These are phyloP conservation scores for Myripristis jacobus DNA, from an alignment of 2,797 vertebrate genomes.

Conservation along the genomic window DNA sequence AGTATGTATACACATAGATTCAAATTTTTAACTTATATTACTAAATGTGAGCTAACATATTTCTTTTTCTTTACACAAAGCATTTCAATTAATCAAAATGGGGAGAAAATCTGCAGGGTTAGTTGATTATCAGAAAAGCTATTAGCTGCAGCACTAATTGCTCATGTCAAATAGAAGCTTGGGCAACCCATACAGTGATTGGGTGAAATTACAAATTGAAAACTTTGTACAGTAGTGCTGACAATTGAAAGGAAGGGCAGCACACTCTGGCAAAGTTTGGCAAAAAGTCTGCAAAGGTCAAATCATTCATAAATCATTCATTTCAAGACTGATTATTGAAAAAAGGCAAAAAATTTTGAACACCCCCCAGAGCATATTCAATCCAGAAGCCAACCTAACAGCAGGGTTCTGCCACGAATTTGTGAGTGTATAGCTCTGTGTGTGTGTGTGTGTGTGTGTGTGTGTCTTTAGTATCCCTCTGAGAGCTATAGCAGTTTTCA, in stretches of 20 bases:
- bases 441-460: slow-evolving; percentile 3
- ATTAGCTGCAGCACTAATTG: too few species aligned
- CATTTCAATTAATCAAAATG: too few species aligned
- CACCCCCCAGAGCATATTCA: neutral
- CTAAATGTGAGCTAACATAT: too few species aligned
- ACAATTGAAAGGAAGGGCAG: neutral
- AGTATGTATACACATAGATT: too few species aligned
- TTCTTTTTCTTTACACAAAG: too few species aligned
- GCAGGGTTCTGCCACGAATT: neutral
- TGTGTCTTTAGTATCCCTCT: slow-evolving; percentile 16
- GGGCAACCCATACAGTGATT: too few species aligned
- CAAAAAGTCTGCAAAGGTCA: slow-evolving; percentile 2
- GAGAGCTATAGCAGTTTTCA: slow-evolving; percentile 39
- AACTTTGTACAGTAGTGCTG: too few species aligned
- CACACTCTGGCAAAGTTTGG: neutral
- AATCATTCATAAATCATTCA: slow-evolving; percentile 8
- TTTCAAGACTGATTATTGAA: neutral
- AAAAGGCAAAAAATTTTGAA: neutral
- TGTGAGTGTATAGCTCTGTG: neutral
- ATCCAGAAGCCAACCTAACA: neutral
- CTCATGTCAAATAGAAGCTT: neutral
- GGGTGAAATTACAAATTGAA: too few species aligned
- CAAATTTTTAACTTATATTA: too few species aligned
- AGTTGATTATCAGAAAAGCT: too few species aligned
- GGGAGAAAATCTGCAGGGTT: too few species aligned